A percentile compares a stretch with the other conserved stretches of the same genome.
These are phyloP conservation scores for Lasaia peninsularis DNA, from an alignment of 1,140 invertebrate species.

Conservation along the genomic window DNA sequence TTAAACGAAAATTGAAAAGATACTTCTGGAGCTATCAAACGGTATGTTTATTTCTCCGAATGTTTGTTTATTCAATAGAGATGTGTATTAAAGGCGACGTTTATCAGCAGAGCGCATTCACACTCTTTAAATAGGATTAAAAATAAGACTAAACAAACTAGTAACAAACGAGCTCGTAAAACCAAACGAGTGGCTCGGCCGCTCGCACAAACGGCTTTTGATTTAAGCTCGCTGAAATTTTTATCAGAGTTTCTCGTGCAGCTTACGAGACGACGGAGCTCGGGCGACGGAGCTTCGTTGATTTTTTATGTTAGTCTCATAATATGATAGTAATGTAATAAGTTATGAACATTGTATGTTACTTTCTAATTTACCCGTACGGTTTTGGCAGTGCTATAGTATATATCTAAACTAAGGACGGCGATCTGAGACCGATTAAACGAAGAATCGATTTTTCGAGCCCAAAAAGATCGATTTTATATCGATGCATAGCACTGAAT, in stretches of 20 bases:
- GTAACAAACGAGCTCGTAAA: slow-evolving; percentile 32
- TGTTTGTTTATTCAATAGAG: slow-evolving; percentile 24
- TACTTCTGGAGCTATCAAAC: neutral
- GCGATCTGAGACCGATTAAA: too few relatives aligned
- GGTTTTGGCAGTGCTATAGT: too few relatives aligned
- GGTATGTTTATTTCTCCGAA: neutral
- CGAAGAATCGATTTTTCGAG: too few relatives aligned
- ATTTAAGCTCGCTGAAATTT: slow-evolving; percentile 42
- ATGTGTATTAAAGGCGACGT: slow-evolving; percentile 28
- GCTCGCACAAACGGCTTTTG: slow-evolving; percentile 34
- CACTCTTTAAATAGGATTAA: slow-evolving; percentile 35
- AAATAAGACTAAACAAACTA: slow-evolving; percentile 37
- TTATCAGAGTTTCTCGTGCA: slow-evolving; percentile 27
- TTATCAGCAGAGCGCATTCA: slow-evolving; percentile 32
- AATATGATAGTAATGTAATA: neutral
- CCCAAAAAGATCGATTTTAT: too few relatives aligned
- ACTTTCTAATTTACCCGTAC: too few relatives aligned
- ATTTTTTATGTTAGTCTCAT: neutral
- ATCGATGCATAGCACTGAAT: too few relatives aligned
- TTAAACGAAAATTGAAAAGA: too few relatives aligned
- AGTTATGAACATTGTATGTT: neutral
- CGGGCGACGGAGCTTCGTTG: neutral
- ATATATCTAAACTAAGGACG: too few relatives aligned
- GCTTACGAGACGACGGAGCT: neutral
- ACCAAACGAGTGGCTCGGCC: slow-evolving; percentile 25